Evolutionary conservation across 2,888 invertebrate genomes (phyloP).

Genomic region (Callinectes sapidus): DNA sequence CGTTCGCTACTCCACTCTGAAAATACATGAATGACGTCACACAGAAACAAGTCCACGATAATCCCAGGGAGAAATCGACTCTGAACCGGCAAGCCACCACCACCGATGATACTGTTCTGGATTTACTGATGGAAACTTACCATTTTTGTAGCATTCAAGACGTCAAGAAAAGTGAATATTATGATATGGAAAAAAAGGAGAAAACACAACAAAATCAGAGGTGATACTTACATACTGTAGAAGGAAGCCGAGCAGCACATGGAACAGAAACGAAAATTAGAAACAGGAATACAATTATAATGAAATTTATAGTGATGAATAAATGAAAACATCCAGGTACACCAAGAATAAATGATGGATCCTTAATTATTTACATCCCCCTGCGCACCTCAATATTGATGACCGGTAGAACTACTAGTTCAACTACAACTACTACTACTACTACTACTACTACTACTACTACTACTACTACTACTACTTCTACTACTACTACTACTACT

Average conservation of each 20-base stretch:
- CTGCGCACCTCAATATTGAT: not conserved
- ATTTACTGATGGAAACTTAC: not conserved
- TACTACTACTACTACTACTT: not conserved
- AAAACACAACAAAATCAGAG: not conserved
- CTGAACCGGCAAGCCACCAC: not conserved
- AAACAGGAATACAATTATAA: not conserved
- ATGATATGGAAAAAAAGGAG: not conserved
- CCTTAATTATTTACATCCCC: not conserved
- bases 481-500: not conserved
- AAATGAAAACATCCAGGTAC: not conserved
- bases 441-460: slow-evolving; percentile 2
- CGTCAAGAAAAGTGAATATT: not conserved
- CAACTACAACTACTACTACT: slow-evolving; percentile 5
- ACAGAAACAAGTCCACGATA: not conserved
- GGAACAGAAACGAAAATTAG: slow-evolving; percentile 1
- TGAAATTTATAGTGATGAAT: not conserved
- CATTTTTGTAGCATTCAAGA: not conserved
- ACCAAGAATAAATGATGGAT: not conserved
- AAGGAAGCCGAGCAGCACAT: not conserved
- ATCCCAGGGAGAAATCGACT: not conserved
- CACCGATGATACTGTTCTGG: not conserved
- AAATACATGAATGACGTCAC: not conserved
- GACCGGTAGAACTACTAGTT: not conserved
- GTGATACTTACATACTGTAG: slow-evolving; percentile 22
- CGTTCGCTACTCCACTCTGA: not conserved